phyloP scores from a whole-genome alignment of 2,113 vertebrate species.

The Willisornis vidua region DNA sequence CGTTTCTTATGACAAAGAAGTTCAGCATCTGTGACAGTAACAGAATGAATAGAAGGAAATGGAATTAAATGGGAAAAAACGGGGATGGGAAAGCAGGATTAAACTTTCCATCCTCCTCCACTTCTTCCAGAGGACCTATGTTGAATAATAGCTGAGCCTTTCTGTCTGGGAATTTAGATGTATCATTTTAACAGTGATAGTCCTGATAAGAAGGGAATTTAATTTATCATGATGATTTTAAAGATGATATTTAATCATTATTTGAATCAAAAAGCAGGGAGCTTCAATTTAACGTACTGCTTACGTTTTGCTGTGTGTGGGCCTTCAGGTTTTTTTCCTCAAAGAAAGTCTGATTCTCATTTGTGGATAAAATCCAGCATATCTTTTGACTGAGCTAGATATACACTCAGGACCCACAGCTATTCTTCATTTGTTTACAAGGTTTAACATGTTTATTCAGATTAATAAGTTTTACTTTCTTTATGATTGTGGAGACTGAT shows the following conservation, averaged over 20 bases:
- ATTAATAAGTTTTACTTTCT: not conserved
- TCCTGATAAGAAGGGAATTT: not conserved
- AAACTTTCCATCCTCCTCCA: not conserved
- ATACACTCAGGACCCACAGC: not conserved
- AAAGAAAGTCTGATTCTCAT: not conserved
- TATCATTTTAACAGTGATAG: not conserved
- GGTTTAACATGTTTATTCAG: not conserved
- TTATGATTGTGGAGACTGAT: not conserved
- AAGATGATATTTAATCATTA: not conserved
- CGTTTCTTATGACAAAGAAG: not conserved
- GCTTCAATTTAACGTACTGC: not conserved
- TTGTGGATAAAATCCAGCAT: not conserved
- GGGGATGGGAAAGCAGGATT: not conserved
- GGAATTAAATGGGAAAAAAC: not conserved
- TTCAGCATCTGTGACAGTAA: not conserved
- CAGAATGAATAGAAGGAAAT: not conserved
- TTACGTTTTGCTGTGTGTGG: not conserved
- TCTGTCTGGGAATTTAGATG: not conserved
- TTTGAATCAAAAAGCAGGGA: not conserved
- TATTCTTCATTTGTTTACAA: not conserved
- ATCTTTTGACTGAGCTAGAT: not conserved
- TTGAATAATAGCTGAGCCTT: not conserved
- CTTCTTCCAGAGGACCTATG: not conserved
- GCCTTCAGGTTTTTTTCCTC: not conserved
- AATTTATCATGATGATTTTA: conserved; percentile 3